A percentile compares a stretch with the other conserved stretches of the same genome.
Evolutionary conservation across 2,888 invertebrate genomes (phyloP).

Genomic region (Heliconius cydno): DNA sequence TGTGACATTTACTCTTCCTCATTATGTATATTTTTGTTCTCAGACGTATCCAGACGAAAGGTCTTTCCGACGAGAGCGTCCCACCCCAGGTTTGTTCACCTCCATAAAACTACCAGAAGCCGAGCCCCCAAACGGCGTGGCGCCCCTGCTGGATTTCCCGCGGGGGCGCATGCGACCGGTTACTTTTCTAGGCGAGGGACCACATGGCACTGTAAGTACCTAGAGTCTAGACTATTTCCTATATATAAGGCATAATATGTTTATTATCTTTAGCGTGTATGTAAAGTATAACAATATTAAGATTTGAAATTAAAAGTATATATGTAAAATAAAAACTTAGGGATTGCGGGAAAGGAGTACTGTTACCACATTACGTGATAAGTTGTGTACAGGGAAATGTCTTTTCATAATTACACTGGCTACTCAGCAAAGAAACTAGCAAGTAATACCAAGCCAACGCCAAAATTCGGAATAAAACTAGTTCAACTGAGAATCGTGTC

Average conservation of each 20-base stretch:
- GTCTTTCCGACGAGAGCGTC: conserved; percentile 83
- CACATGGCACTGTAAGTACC: conserved; percentile 91
- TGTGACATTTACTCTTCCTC: background rate
- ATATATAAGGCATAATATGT: background rate
- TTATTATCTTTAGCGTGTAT: background rate
- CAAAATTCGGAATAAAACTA: conserved; percentile 10
- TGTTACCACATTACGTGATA: conserved; percentile 10
- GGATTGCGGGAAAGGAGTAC: background rate
- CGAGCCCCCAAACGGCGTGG: conserved; percentile 86
- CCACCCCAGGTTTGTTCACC: conserved; percentile 88
- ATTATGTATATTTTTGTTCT: conserved; percentile 42
- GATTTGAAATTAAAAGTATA: too few relatives aligned
- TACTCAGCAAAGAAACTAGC: conserved; percentile 1
- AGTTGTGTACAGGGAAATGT: conserved; percentile 24
- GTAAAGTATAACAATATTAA: too few relatives aligned
- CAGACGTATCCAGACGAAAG: conserved; percentile 78
- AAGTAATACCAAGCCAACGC: background rate
- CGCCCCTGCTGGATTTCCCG: conserved; percentile 90
- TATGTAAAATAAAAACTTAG: background rate
- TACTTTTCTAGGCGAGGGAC: conserved; percentile 94
- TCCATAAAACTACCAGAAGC: conserved; percentile 88
- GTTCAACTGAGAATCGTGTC: conserved; percentile 1
- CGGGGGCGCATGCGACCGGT: conserved; percentile 92
- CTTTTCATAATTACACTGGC: conserved; percentile 13
- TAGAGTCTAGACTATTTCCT: too few relatives aligned